These are phyloP conservation scores for Poecilia wingei DNA, from an alignment of 2,797 vertebrate species.

Conservation along the genomic window DNA sequence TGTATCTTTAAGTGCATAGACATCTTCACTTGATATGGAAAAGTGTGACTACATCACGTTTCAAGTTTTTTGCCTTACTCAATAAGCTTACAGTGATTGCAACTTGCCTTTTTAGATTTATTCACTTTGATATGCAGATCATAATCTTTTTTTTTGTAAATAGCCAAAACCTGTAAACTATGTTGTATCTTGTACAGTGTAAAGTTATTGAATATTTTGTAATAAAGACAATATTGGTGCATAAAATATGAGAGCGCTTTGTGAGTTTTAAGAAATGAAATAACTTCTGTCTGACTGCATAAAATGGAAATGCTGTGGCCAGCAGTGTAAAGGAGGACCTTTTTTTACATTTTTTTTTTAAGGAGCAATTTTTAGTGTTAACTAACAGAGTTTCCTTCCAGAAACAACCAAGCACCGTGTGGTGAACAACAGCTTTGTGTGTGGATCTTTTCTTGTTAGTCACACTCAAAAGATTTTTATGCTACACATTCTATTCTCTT, in stretches of 20 bases:
- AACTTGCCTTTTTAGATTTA: conserved; percentile 84
- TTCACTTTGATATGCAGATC: conserved; percentile 84
- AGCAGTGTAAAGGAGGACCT: background rate
- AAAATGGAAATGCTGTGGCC: conserved; percentile 4
- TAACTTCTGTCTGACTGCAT: background rate
- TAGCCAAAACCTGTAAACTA: conserved; percentile 80
- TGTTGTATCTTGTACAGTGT: conserved; percentile 84
- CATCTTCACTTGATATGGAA: conserved; percentile 68
- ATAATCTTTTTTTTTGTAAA: conserved; percentile 78
- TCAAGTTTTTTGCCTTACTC: conserved; percentile 82
- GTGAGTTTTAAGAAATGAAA: background rate
- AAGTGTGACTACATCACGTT: conserved; percentile 70
- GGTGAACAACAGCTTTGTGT: conserved; percentile 30
- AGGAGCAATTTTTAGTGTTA: conserved; percentile 1
- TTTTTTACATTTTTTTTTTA: background rate
- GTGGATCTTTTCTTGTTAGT: conserved; percentile 27
- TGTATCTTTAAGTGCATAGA: conserved; percentile 53
- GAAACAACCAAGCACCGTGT: background rate
- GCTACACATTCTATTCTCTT: conserved; percentile 32
- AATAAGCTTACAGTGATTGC: conserved; percentile 83
- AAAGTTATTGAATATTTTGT: conserved; percentile 84
- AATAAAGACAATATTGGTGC: conserved; percentile 84
- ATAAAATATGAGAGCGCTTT: conserved; percentile 59
- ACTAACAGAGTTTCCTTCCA: conserved; percentile 9
- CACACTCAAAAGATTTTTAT: conserved; percentile 20